A percentile compares a stretch with the other conserved stretches of the same genome.
Evolutionary conservation across 2,888 invertebrate species (phyloP).

Genomic region (Chrysodeixis includens): DNA sequence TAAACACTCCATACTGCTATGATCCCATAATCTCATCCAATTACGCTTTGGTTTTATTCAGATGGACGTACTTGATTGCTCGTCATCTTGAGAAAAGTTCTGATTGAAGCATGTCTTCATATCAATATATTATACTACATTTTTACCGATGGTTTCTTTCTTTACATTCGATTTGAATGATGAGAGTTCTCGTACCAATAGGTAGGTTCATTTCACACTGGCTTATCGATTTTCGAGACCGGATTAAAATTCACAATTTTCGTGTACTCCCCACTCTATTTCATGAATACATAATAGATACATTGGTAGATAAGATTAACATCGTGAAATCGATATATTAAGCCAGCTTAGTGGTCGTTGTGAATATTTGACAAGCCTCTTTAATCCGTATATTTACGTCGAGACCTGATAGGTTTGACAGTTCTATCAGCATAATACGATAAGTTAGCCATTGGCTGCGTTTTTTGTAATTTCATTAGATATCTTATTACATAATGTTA

Average conservation of each 20-base stretch:
- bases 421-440: conserved; percentile 32
- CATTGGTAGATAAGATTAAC: conserved; percentile 9
- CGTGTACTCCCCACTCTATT: conserved; percentile 11
- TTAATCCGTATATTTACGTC: conserved; percentile 42
- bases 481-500: conserved; percentile 36
- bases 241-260: conserved; percentile 21
- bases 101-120: conserved; percentile 24
- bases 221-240: conserved; percentile 12
- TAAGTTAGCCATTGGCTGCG: conserved; percentile 33
- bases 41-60: conserved; percentile 64
- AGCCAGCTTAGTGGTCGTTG: conserved; percentile 13
- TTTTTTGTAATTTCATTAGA: conserved; percentile 46
- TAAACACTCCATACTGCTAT: conserved; percentile 76
- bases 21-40: conserved; percentile 63
- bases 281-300: conserved; percentile 9
- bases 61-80: conserved; percentile 41
- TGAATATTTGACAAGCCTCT: conserved; percentile 37
- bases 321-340: conserved; percentile 25
- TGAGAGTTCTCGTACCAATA: neutral
- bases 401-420: conserved; percentile 33
- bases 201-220: neutral
- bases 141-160: neutral
- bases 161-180: neutral
- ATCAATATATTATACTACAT: conserved; percentile 3
- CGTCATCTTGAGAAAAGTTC: conserved; percentile 17